These are phyloP conservation scores for Hormaphis cornu DNA, from an alignment of 1,140 invertebrate genomes.

Conservation along the genomic window DNA sequence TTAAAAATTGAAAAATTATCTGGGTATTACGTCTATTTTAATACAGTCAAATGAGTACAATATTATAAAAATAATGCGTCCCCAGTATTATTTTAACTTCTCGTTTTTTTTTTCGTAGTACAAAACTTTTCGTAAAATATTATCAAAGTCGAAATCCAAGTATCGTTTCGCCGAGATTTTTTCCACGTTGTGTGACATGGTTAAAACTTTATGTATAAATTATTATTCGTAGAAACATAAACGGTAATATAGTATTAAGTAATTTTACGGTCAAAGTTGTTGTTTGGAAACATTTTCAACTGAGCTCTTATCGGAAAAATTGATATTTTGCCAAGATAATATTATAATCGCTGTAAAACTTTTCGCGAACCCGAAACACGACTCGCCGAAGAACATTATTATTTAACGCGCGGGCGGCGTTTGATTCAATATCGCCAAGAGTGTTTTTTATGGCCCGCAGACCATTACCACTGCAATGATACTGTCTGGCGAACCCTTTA, in stretches of 20 bases:
- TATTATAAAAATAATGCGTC: too few species aligned
- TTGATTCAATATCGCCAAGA: constrained; percentile 31
- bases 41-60: too few species aligned
- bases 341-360: constrained; percentile 24
- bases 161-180: background rate
- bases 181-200: background rate
- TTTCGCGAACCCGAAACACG: constrained; percentile 16
- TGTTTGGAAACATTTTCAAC: constrained; percentile 28
- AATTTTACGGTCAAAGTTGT: constrained; percentile 29
- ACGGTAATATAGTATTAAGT: constrained; percentile 20
- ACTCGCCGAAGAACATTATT: constrained; percentile 6
- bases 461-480: constrained; percentile 29
- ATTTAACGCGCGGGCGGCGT: constrained; percentile 13
- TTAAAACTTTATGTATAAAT: constrained; percentile 17
- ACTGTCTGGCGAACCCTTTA: constrained; percentile 32
- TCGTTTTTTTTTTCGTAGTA: background rate
- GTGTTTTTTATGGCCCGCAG: constrained; percentile 30
- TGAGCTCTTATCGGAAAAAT: constrained; percentile 1
- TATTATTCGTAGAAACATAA: too few species aligned
- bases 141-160: background rate
- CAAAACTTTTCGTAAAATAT: constrained; percentile 2
- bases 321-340: constrained; percentile 26
- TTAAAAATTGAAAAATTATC: too few species aligned
- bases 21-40: too few species aligned
- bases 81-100: background rate